A percentile compares a stretch with the other conserved stretches of the same genome.
phyloP scores from a whole-genome alignment of 23 tunicate species.

The Phallusia fumigata region DNA sequence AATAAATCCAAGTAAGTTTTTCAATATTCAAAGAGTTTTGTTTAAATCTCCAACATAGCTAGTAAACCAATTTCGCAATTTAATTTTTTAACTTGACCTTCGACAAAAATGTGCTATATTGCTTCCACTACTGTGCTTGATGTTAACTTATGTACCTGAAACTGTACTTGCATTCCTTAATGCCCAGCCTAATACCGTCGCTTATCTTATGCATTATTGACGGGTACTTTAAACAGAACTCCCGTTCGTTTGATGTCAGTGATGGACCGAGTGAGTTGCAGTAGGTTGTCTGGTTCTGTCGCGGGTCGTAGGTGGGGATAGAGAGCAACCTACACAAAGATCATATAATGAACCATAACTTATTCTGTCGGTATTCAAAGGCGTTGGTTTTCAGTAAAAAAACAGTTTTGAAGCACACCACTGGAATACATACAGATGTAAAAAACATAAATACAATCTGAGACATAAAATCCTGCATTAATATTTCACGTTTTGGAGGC shows the following conservation, averaged over 20 bases:
- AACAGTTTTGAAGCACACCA: too few species aligned
- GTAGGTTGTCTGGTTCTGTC: not conserved
- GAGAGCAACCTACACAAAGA: conserved; percentile 8
- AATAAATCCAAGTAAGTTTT: too few species aligned
- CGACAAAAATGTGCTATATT: not conserved
- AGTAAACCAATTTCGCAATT: too few species aligned
- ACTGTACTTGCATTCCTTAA: conserved; percentile 68
- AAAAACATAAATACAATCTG: too few species aligned
- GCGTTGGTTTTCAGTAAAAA: too few species aligned
- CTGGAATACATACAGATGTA: too few species aligned
- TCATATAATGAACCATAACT: not conserved
- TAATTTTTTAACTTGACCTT: too few species aligned
- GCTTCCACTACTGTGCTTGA: not conserved
- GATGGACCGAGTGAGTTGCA: conserved; percentile 1
- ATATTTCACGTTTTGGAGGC: too few species aligned
- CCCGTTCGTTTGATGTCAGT: not conserved
- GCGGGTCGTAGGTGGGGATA: conserved; percentile 11
- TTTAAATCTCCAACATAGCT: too few species aligned
- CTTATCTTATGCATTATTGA: conserved; percentile 74
- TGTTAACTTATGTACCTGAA: conserved; percentile 42
- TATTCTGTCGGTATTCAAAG: too few species aligned
- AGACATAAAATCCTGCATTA: too few species aligned
- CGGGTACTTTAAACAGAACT: conserved; percentile 66
- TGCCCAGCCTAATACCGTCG: conserved; percentile 64
- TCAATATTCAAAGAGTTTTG: too few species aligned